Percentiles rank a stretch among this genome's conserved stretches.
These are phyloP conservation scores for Cyclina sinensis DNA, from an alignment of 1,140 invertebrate species.

Conservation along the genomic window DNA sequence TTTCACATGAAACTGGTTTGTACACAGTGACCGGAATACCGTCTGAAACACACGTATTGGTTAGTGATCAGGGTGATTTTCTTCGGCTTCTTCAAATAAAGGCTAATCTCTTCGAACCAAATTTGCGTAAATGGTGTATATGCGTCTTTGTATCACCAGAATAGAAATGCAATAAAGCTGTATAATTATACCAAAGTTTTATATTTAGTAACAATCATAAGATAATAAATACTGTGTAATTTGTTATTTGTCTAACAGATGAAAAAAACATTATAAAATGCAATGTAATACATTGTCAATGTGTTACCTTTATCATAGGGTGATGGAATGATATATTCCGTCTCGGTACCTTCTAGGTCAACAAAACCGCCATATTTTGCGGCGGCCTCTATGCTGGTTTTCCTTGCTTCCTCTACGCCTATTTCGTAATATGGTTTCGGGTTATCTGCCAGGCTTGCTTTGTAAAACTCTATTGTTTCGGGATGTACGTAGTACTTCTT, in stretches of 20 bases:
- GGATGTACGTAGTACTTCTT: constrained; percentile 46
- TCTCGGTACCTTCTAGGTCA: constrained; percentile 45
- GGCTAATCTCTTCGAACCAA: too few species aligned
- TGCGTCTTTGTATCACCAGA: too few species aligned
- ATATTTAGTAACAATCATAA: too few species aligned
- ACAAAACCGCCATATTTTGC: constrained; percentile 43
- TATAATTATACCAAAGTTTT: too few species aligned
- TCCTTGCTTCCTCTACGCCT: constrained; percentile 50
- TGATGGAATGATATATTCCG: constrained; percentile 42
- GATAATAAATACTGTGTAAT: too few species aligned
- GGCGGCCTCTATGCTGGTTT: not conserved
- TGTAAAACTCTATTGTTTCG: constrained; percentile 57
- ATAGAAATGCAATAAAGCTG: too few species aligned
- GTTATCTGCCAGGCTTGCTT: constrained; percentile 33
- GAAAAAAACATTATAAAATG: too few species aligned
- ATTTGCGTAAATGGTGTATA: too few species aligned
- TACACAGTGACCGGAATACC: constrained; percentile 62
- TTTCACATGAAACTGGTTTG: constrained; percentile 3
- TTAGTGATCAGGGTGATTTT: too few species aligned
- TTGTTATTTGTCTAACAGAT: too few species aligned
- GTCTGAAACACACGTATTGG: constrained; percentile 42
- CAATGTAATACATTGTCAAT: too few species aligned
- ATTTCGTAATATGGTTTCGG: constrained; percentile 53
- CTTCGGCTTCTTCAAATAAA: too few species aligned
- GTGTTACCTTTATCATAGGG: constrained; percentile 44